Conservation (phyloP, 2,113 vertebrate genomes). For the Salminus brasiliensis region DNA sequence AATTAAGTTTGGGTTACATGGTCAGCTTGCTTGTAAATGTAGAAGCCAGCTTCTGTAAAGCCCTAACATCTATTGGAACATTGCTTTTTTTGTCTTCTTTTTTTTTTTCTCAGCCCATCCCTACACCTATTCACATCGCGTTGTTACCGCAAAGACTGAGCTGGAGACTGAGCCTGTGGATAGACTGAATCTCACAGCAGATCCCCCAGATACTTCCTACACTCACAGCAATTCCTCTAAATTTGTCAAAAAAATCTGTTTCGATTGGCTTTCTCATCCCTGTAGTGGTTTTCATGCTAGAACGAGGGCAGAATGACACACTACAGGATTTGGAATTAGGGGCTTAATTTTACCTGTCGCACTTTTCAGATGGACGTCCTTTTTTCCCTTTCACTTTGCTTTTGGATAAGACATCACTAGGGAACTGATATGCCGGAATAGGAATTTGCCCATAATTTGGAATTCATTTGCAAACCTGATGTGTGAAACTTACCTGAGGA, state of each 20-base stretch:
- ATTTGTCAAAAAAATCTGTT: slow-evolving; percentile 31
- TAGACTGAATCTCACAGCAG: slow-evolving; percentile 38
- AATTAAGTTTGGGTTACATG: slow-evolving; percentile 7
- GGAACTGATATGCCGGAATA: neutral
- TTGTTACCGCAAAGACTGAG: slow-evolving; percentile 30
- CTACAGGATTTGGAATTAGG: slow-evolving; percentile 12
- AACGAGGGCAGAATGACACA: slow-evolving; percentile 17
- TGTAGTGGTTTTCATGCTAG: slow-evolving; percentile 17
- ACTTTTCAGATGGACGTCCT: neutral
- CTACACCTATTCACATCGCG: slow-evolving; percentile 36
- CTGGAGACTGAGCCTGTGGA: slow-evolving; percentile 32
- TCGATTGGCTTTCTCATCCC: slow-evolving; percentile 40
- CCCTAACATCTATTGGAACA: too few relatives aligned
- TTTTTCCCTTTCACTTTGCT: neutral
- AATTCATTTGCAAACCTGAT: too few relatives aligned
- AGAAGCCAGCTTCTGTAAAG: too few relatives aligned
- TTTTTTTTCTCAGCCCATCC: slow-evolving; percentile 13
- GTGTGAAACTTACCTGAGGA: neutral
- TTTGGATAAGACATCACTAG: neutral
- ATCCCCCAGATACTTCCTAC: slow-evolving; percentile 33
- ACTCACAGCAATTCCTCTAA: slow-evolving; percentile 36
- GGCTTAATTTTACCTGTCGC: neutral
- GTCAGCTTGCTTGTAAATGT: slow-evolving; percentile 1
- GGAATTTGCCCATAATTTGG: too few relatives aligned
- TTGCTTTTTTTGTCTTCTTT: too few relatives aligned